These are phyloP conservation scores for Diuraphis noxia DNA, from an alignment of 1,140 invertebrate genomes.

Conservation along the genomic window DNA sequence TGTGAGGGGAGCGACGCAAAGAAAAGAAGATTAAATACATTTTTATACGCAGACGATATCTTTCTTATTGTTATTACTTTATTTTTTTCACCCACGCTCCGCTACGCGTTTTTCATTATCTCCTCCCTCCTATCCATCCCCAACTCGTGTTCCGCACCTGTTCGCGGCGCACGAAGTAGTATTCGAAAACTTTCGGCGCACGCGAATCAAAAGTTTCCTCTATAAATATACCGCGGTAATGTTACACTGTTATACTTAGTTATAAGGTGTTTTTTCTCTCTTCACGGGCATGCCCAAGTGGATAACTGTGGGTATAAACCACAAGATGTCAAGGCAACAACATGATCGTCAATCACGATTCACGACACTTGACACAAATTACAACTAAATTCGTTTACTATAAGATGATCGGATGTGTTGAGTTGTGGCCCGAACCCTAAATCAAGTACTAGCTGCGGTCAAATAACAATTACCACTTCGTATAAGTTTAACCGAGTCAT, in stretches of 20 bases:
- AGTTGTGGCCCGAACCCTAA: too few species aligned
- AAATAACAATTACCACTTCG: too few species aligned
- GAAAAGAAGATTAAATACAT: conserved; percentile 28
- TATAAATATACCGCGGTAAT: not conserved
- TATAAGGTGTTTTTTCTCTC: not conserved
- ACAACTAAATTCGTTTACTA: not conserved
- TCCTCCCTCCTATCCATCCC: not conserved
- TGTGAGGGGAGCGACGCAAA: not conserved
- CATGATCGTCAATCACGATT: not conserved
- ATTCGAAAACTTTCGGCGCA: not conserved
- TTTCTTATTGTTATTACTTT: conserved; percentile 19
- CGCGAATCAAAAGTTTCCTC: not conserved
- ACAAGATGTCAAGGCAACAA: not conserved
- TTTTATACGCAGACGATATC: not conserved
- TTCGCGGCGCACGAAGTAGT: not conserved
- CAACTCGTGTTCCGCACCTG: not conserved
- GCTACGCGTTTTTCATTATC: not conserved
- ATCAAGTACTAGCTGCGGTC: too few species aligned
- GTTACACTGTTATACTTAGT: not conserved
- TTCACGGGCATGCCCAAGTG: not conserved
- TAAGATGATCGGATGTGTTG: not conserved
- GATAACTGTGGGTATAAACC: not conserved
- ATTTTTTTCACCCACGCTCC: not conserved
- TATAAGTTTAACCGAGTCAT: too few species aligned
- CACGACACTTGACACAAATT: not conserved